A percentile compares a stretch with the other conserved stretches of the same genome.
Conservation (phyloP, 1,140 invertebrate species). For the Pseudomyrmex pallidus region DNA sequence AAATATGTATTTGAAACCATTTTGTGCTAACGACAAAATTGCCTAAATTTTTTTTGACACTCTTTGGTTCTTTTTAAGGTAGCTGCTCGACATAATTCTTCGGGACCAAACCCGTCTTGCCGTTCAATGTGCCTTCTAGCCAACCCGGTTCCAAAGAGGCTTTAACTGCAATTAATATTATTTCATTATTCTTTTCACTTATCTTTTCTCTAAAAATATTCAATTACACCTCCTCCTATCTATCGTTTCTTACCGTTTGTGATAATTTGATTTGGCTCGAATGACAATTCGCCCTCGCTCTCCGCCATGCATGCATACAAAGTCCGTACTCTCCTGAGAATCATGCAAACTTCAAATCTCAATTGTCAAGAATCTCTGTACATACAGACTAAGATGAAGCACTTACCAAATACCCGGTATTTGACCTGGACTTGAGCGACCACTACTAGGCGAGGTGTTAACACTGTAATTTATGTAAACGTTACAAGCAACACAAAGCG, state of each 20-base stretch:
- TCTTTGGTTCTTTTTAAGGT: conserved; percentile 86
- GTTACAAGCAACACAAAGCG: no score
- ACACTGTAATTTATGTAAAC: conserved; percentile 67
- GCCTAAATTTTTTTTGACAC: conserved; percentile 62
- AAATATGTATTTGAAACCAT: background rate
- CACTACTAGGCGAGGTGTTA: conserved; percentile 79
- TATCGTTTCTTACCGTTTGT: conserved; percentile 92
- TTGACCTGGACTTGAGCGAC: conserved; percentile 80
- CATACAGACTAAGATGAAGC: background rate
- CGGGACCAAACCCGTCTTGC: conserved; percentile 96
- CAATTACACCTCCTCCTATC: background rate
- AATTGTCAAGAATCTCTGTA: background rate
- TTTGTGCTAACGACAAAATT: conserved; percentile 31
- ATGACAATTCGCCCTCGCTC: conserved; percentile 98
- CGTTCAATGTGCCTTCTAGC: conserved; percentile 97
- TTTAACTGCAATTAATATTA: conserved; percentile 89
- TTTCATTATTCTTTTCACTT: background rate
- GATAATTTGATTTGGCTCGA: conserved; percentile 99
- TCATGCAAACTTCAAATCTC: background rate
- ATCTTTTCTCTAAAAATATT: background rate
- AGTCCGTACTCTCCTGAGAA: conserved; percentile 92
- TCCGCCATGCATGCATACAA: conserved; percentile 98
- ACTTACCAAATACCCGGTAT: conserved; percentile 78
- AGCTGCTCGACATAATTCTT: conserved; percentile 98
- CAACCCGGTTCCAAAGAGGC: conserved; percentile 97